phyloP scores from a whole-genome alignment of 2,113 vertebrate species.

The Galemys pyrenaicus region DNA sequence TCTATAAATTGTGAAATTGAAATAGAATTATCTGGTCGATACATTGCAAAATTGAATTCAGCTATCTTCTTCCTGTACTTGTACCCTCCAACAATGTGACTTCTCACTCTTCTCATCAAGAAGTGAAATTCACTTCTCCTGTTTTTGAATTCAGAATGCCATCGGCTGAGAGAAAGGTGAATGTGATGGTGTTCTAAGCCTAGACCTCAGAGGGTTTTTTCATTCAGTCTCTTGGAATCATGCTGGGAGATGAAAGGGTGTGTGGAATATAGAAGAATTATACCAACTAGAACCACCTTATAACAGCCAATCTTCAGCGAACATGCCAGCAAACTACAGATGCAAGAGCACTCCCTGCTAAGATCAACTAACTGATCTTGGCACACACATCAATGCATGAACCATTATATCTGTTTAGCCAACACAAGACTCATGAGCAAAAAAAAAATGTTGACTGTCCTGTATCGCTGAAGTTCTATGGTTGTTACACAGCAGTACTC shows the following conservation, averaged over 20 bases:
- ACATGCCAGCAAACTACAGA: not conserved
- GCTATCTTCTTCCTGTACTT: not conserved
- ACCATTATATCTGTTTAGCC: not conserved
- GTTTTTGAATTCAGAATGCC: constrained; percentile 26
- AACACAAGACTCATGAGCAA: not conserved
- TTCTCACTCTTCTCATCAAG: not conserved
- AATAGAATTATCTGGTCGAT: not conserved
- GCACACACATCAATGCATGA: not conserved
- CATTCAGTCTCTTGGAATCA: not conserved
- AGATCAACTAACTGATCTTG: not conserved
- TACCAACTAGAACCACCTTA: not conserved
- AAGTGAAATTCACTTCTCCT: not conserved
- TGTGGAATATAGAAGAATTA: not conserved
- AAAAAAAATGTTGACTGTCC: not conserved
- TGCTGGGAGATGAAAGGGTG: not conserved
- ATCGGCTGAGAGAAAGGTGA: not conserved
- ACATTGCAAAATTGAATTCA: not conserved
- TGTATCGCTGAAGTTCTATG: not conserved
- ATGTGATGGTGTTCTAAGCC: not conserved
- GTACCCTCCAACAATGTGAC: not conserved
- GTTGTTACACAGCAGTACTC: not conserved
- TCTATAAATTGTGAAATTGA: not conserved
- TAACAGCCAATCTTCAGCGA: not conserved
- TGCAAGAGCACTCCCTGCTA: not conserved
- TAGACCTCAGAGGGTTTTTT: not conserved